Base-by-base conservation (phyloP, 2,888 invertebrate genomes). In the Corbicula japonica region DNA sequence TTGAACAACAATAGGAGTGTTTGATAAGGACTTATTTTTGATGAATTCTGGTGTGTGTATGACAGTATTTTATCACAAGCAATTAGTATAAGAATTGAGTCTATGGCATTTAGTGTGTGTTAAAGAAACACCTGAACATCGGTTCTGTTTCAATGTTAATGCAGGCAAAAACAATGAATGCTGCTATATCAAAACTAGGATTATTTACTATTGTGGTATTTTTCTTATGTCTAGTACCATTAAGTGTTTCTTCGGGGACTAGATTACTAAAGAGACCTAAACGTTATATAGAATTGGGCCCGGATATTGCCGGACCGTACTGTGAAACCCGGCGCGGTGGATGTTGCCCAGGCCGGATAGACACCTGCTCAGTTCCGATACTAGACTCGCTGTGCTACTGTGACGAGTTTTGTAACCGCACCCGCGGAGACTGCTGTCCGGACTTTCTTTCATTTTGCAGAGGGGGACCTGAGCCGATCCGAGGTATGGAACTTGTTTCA, bases 311-410 rank as follows among this genome's bases (percentile, higher is more conserved):
- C 18, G 89, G 90, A 12, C 89, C 86, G 0, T 90, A 84, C 77
- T 91, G 90, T 75, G 87, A 83, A 5, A 85, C 78, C 1, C 72
- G 90, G 18, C 86, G 74, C 5, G 83, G 66, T 0, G 88, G 86
- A 0, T 93, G 93, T 93, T 98, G 98, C 91, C 90, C 90, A 0
- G 95, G 96, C 60, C 94, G 98, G 56, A 94, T 95, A 83, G 98
- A 98, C 93, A 95, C 95, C 23, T 98, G 98, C 92, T 95, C 97
- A 0, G 95, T 96, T 66, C 96, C 96, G 30, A 97, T 98, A 89
- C 93, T 96, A 76, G 97, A 95, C 79, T 97, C 98, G 0, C 77
- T 88, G 50, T 99, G 99, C 94, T 99, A 99, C 94, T 99, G 99
- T 93, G 99, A 99, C 93, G 95, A 96, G 85, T 98, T 98, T 94